phyloP scores from a whole-genome alignment of 2,888 invertebrate genomes.

The Drosophila robusta region DNA sequence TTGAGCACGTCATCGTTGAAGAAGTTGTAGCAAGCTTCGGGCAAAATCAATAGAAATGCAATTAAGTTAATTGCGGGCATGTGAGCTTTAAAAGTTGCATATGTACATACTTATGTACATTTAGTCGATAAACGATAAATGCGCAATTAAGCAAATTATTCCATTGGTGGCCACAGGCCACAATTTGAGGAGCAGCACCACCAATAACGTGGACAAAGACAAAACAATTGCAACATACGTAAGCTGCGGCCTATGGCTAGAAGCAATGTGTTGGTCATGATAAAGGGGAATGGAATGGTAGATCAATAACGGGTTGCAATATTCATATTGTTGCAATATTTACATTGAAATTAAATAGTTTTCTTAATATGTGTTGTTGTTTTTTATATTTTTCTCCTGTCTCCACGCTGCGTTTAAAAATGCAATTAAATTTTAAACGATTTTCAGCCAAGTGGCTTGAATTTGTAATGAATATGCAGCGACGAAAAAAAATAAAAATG shows the following conservation, averaged over 20 bases:
- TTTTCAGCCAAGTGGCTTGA: background rate
- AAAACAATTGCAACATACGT: constrained; percentile 36
- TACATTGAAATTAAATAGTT: too few relatives aligned
- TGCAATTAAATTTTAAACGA: background rate
- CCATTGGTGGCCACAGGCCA: constrained; percentile 39
- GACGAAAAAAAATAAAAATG: background rate
- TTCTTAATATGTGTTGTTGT: too few relatives aligned
- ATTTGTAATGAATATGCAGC: background rate
- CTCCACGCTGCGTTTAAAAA: background rate
- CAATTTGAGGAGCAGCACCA: constrained; percentile 11
- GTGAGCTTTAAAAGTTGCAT: constrained; percentile 46
- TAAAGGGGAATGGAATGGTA: background rate
- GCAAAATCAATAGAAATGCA: constrained; percentile 72
- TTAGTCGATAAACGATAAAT: constrained; percentile 65
- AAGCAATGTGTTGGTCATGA: constrained; percentile 7
- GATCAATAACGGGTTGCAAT: background rate
- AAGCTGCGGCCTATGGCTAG: background rate
- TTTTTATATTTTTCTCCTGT: background rate
- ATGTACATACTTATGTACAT: constrained; percentile 12
- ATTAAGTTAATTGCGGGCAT: constrained; percentile 69
- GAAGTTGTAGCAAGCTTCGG: constrained; percentile 10
- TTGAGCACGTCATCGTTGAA: constrained; percentile 7
- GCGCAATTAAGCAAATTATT: constrained; percentile 76
- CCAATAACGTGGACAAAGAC: background rate
- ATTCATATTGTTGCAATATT: constrained; percentile 7